phyloP scores from a whole-genome alignment of 1,140 invertebrate genomes.

The Bathynomus jamesi region DNA sequence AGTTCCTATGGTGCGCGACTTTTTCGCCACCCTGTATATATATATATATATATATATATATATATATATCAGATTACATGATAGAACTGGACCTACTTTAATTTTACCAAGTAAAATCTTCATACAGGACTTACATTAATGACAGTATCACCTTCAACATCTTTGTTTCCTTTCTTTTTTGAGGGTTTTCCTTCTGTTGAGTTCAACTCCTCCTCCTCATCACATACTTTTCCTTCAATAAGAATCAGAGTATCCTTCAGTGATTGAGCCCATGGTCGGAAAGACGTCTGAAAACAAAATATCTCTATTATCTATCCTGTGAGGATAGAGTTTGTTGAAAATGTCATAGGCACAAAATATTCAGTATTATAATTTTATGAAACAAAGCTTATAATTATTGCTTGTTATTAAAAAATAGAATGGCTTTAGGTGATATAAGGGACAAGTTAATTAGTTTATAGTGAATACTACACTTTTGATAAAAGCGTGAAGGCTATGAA shows the following conservation, averaged over 20 bases:
- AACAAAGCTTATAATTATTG: not conserved
- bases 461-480: too few relatives aligned
- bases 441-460: not conserved
- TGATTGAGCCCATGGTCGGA: constrained; percentile 21
- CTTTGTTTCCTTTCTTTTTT: too few relatives aligned
- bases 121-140: too few relatives aligned
- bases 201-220: constrained; percentile 16
- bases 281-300: constrained; percentile 5
- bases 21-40: too few relatives aligned
- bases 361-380: not conserved
- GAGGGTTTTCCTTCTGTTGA: too few relatives aligned
- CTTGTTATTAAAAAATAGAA: not conserved
- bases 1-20: too few relatives aligned
- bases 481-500: too few relatives aligned
- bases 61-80: too few relatives aligned
- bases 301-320: not conserved
- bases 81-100: too few relatives aligned
- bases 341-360: not conserved
- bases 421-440: not conserved
- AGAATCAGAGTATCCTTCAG: constrained; percentile 19
- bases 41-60: too few relatives aligned
- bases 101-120: too few relatives aligned
- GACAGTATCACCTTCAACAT: too few relatives aligned
- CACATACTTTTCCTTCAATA: constrained; percentile 13
- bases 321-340: not conserved